A percentile compares a stretch with the other conserved stretches of the same genome.
These are phyloP conservation scores for Drosophila albomicans DNA, from an alignment of 1,140 invertebrate species.

Conservation along the genomic window DNA sequence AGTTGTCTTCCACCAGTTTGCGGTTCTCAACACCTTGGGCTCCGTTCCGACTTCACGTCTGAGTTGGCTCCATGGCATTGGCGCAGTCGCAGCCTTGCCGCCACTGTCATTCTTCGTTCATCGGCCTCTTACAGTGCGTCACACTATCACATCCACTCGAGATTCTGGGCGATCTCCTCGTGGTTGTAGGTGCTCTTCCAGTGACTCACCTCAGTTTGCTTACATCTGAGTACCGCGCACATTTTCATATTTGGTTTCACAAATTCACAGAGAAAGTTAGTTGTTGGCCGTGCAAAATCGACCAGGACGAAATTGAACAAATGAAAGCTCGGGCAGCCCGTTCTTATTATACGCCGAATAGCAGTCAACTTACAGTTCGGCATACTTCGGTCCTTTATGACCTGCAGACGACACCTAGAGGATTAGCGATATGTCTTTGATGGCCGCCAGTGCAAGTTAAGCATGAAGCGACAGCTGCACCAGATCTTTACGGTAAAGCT, in stretches of 20 bases:
- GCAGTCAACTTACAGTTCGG: constrained; percentile 33
- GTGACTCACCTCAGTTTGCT: constrained; percentile 41
- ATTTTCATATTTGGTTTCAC: constrained; percentile 22
- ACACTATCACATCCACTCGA: constrained; percentile 64
- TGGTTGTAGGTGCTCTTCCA: constrained; percentile 40
- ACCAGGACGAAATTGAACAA: constrained; percentile 4
- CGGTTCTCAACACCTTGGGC: constrained; percentile 62
- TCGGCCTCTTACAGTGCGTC: constrained; percentile 43
- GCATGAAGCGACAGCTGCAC: background rate
- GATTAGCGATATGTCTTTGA: constrained; percentile 26
- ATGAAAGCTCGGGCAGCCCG: background rate
- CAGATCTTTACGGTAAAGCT: too few species aligned
- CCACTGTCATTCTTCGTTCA: constrained; percentile 33
- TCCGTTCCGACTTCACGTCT: constrained; percentile 55
- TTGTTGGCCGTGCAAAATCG: constrained; percentile 43
- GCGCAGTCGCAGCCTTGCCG: constrained; percentile 30
- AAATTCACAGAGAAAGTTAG: background rate
- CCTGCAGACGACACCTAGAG: background rate
- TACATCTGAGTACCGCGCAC: constrained; percentile 46
- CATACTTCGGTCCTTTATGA: constrained; percentile 14
- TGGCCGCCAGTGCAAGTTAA: background rate
- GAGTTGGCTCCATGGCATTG: constrained; percentile 25
- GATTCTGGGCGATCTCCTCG: constrained; percentile 61
- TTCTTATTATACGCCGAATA: constrained; percentile 22
- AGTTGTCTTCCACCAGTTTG: constrained; percentile 50